These are phyloP conservation scores for Varecia variegata DNA, from an alignment of 2,797 vertebrate genomes.

Conservation along the genomic window DNA sequence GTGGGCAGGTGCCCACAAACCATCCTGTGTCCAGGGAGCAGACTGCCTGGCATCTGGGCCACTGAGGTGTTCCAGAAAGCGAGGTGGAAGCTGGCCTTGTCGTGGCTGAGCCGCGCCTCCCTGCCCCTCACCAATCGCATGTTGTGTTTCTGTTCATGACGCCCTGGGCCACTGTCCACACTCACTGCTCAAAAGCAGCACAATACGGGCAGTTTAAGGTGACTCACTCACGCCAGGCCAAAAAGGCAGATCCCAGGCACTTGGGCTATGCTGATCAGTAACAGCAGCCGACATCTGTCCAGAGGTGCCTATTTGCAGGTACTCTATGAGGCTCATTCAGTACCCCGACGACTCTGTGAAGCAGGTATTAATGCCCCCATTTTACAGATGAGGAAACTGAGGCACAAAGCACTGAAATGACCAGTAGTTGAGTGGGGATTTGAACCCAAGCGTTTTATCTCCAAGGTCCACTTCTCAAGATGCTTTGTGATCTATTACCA, in stretches of 20 bases:
- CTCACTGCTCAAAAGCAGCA: not conserved
- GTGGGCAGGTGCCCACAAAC: too few relatives aligned
- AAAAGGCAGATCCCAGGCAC: not conserved
- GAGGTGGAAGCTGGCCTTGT: accelerated
- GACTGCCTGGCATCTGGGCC: not conserved
- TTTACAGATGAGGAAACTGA: not conserved
- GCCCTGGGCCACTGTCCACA: not conserved
- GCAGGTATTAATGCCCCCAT: too few relatives aligned
- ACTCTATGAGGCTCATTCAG: not conserved
- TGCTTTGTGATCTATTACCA: not conserved
- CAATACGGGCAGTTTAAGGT: not conserved
- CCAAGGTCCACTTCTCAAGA: not conserved
- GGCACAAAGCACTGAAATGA: not conserved
- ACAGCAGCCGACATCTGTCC: not conserved
- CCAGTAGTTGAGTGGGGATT: not conserved
- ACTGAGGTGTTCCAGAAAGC: accelerated
- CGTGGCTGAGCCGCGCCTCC: accelerated
- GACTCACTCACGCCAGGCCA: not conserved
- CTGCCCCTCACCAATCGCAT: accelerated
- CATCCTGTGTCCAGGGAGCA: not conserved
- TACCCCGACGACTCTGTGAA: not conserved
- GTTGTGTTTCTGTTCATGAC: not conserved
- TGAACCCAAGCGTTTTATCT: not conserved
- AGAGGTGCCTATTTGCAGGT: not conserved
- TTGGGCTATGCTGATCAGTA: not conserved